phyloP scores from a whole-genome alignment of 2,888 invertebrate species.

The Macrosoma leucophasiata region DNA sequence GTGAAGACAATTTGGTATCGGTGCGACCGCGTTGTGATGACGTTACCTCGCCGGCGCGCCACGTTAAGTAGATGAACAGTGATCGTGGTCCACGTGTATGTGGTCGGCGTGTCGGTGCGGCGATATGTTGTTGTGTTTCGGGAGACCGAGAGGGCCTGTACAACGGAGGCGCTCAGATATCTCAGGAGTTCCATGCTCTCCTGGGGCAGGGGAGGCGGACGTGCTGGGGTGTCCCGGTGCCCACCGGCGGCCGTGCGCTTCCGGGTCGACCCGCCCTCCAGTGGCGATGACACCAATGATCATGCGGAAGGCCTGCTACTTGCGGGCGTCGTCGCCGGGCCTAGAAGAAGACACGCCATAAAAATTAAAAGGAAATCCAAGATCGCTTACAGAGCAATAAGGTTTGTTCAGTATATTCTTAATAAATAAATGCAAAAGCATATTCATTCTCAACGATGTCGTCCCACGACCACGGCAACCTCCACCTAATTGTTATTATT shows the following conservation, averaged over 20 bases:
- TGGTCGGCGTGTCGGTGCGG: slow-evolving; percentile 45
- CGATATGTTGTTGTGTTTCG: slow-evolving; percentile 67
- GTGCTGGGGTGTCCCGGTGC: slow-evolving; percentile 44
- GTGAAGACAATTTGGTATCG: slow-evolving; percentile 14
- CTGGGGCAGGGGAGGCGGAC: slow-evolving; percentile 49
- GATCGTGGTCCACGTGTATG: slow-evolving; percentile 39
- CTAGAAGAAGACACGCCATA: slow-evolving; percentile 66
- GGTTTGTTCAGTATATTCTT: slow-evolving; percentile 52
- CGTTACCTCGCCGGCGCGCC: slow-evolving; percentile 29
- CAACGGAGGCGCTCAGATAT: slow-evolving; percentile 71
- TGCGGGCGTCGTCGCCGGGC: slow-evolving; percentile 60
- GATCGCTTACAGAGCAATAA: slow-evolving; percentile 58
- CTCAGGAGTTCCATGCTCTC: slow-evolving; percentile 70
- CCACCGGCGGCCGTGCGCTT: slow-evolving; percentile 33
- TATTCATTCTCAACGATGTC: too few relatives aligned
- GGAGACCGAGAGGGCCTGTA: slow-evolving; percentile 59
- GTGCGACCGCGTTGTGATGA: slow-evolving; percentile 24
- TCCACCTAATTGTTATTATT: too few relatives aligned
- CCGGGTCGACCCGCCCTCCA: slow-evolving; percentile 27
- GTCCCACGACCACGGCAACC: too few relatives aligned
- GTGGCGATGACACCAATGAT: slow-evolving; percentile 45
- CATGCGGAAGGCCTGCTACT: slow-evolving; percentile 52
- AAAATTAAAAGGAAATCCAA: slow-evolving; percentile 63
- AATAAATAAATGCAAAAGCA: too few relatives aligned
- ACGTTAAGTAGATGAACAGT: slow-evolving; percentile 32